These are phyloP conservation scores for Brachionus angularis DNA, from an alignment of 1,140 invertebrate species.

Conservation along the genomic window DNA sequence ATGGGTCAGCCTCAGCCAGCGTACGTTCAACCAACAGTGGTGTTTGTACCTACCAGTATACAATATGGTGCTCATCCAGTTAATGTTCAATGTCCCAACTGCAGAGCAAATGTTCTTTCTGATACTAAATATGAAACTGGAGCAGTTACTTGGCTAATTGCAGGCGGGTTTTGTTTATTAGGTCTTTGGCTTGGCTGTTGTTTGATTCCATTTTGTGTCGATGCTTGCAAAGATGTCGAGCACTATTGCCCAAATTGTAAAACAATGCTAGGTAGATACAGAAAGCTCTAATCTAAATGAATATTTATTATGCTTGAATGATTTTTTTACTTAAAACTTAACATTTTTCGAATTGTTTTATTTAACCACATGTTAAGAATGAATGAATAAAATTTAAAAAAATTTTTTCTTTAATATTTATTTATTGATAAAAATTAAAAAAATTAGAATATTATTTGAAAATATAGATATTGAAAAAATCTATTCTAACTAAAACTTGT, in stretches of 20 bases:
- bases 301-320: too few species aligned
- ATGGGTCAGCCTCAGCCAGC: not conserved
- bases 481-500: too few species aligned
- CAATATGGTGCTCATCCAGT: not conserved
- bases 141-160: not conserved
- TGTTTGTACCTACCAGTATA: not conserved
- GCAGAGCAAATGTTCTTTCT: not conserved
- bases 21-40: not conserved
- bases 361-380: too few species aligned
- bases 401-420: too few species aligned
- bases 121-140: not conserved
- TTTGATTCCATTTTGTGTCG: not conserved
- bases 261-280: not conserved
- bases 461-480: too few species aligned
- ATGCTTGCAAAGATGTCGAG: constrained; percentile 18
- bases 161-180: not conserved
- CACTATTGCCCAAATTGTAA: constrained; percentile 28
- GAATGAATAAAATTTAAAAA: too few species aligned
- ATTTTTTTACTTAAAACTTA: too few species aligned
- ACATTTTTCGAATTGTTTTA: too few species aligned
- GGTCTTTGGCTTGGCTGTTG: not conserved
- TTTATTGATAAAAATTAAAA: too few species aligned
- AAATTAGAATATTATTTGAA: too few species aligned
- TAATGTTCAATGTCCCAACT: not conserved
- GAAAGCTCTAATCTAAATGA: constrained; percentile 23